Conservation (phyloP, 2,113 vertebrate genomes). For the Pimephales promelas region DNA sequence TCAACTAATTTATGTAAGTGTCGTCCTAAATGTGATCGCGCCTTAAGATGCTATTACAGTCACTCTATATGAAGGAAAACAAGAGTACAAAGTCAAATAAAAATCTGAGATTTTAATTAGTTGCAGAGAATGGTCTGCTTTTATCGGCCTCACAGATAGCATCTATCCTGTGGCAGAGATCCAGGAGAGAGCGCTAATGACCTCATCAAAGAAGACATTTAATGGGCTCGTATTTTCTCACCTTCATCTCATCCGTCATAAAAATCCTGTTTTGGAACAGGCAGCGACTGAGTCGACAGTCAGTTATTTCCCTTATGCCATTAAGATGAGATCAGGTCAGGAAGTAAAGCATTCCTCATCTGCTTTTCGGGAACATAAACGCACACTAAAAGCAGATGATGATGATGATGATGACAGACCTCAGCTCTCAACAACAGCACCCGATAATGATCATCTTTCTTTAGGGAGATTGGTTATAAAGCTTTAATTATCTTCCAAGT, state of each 20-base stretch:
- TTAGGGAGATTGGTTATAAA: neutral
- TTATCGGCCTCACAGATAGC: neutral
- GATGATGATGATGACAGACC: slow-evolving; percentile 24
- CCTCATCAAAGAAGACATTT: slow-evolving; percentile 32
- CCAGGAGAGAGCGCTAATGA: slow-evolving; percentile 22
- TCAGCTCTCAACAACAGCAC: slow-evolving; percentile 14
- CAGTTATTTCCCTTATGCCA: slow-evolving; percentile 24
- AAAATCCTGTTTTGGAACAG: slow-evolving; percentile 13
- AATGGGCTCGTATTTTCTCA: slow-evolving; percentile 38
- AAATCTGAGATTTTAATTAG: neutral
- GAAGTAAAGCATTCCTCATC: slow-evolving; percentile 23
- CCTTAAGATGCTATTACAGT: too few relatives aligned
- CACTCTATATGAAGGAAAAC: too few relatives aligned
- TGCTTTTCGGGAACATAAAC: neutral
- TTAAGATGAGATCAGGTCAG: slow-evolving; percentile 36
- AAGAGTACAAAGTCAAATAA: neutral
- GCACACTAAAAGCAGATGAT: slow-evolving; percentile 12
- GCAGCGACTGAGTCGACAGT: neutral
- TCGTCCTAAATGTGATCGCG: too few relatives aligned
- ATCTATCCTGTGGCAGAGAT: neutral
- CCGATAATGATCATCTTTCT: slow-evolving; percentile 21
- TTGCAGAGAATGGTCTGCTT: neutral
- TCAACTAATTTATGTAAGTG: too few relatives aligned
- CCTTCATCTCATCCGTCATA: slow-evolving; percentile 21
- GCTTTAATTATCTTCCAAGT: neutral